phyloP scores from a whole-genome alignment of 2,113 vertebrate species.

The Fregetta grallaria region DNA sequence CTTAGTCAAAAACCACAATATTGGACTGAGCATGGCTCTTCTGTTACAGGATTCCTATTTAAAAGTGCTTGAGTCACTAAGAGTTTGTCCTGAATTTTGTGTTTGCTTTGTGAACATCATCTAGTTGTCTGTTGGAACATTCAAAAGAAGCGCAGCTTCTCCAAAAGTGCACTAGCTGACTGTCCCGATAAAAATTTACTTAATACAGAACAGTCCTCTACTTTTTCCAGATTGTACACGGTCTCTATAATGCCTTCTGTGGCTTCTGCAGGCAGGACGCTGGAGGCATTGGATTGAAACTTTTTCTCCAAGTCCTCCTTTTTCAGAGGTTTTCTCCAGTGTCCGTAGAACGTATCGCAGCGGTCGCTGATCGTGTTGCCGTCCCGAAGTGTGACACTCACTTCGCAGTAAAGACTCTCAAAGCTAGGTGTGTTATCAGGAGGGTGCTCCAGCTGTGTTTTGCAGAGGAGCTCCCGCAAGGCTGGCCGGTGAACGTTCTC shows the following conservation, averaged over 20 bases:
- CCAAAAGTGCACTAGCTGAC: neutral
- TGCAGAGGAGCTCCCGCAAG: constrained; percentile 77
- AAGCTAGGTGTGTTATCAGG: constrained; percentile 86
- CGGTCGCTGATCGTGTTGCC: constrained; percentile 42
- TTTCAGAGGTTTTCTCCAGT: constrained; percentile 90
- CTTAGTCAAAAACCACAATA: neutral
- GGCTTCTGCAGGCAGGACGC: constrained; percentile 65
- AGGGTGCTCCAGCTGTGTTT: constrained; percentile 80
- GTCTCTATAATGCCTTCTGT: constrained; percentile 76
- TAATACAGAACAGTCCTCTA: constrained; percentile 76
- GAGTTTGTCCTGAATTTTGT: neutral
- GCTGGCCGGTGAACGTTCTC: constrained; percentile 65
- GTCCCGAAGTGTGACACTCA: constrained; percentile 62
- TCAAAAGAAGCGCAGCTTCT: neutral
- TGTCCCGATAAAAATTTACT: constrained; percentile 73
- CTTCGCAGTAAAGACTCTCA: constrained; percentile 84
- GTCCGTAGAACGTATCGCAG: constrained; percentile 88
- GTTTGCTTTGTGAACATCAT: neutral
- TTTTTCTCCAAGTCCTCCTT: constrained; percentile 82
- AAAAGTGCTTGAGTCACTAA: neutral
- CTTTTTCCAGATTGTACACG: constrained; percentile 78
- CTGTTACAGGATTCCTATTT: neutral
- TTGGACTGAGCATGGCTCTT: neutral
- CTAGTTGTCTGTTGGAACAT: neutral
- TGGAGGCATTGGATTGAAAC: constrained; percentile 79